Base-by-base conservation (phyloP, 1,140 invertebrate species). In the Musca domestica region DNA sequence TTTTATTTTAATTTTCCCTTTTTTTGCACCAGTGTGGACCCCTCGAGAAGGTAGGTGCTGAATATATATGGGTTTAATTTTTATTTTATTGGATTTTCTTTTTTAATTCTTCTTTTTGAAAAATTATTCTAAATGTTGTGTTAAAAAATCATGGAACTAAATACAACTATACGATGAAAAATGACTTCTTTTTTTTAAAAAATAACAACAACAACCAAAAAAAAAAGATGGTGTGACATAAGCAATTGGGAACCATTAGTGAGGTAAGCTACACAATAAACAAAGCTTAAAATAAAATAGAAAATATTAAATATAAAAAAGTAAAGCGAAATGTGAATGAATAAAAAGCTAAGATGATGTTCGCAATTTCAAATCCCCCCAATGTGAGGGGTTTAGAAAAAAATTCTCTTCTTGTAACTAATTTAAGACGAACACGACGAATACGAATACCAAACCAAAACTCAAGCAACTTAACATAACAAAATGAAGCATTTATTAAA, bases 231-330 rank as follows among this genome's bases (percentile, higher is more conserved):
- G 78, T 81, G 78, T 81, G 78, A 77, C 70, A 78, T 72, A 81
- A 81, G 78, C 78, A 81, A 81, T 81, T 81, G 75, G 78, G 78
- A 81, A 81, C 78, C 78, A 81, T 81, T 81, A 81, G 78, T 79
- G 69, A 81, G 78, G 78, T 81, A 79, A 81, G 78, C 78, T 81
- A 81, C 78, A 81, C 78, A 81, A 76, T 81, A 80, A 78, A 77
- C 77, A 80, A 79, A 65, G 68, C 61, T 64, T 23, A 64, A 64
- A 68, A 56, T 19, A 56, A 34, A 30, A 56, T 17, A n/a, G n/a
- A 65, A 56, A 67, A 20, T 63, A 63, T 64, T 48, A 64, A 69
- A 64, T 65, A 7, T 25, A 17, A 68, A 64, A 15, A 25, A 70
- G 30, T n/a, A n/a, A 70, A 48, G 49, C 19, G 49, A 20, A 52